These are phyloP conservation scores for Triops cancriformis DNA, from an alignment of 1,140 invertebrate species.

Conservation along the genomic window DNA sequence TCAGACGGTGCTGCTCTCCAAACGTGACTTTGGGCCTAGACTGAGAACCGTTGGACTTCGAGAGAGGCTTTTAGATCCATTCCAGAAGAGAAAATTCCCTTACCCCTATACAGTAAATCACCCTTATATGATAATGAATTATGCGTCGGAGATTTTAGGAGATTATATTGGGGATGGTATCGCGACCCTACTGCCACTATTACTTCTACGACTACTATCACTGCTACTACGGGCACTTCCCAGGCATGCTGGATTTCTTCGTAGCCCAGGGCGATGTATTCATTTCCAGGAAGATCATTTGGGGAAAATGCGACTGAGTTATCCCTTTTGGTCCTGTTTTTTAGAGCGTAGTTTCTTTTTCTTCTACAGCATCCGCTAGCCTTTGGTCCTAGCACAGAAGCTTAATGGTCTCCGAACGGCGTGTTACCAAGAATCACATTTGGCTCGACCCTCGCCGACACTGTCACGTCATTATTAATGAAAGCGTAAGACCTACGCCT, in stretches of 20 bases:
- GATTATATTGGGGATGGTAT: too few species aligned
- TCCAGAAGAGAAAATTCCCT: too few species aligned
- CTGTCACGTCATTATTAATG: conserved; percentile 6
- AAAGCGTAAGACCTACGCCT: background rate
- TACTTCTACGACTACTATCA: too few species aligned
- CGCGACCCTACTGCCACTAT: too few species aligned
- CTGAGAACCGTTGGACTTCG: background rate
- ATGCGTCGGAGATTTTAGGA: too few species aligned
- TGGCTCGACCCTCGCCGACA: background rate
- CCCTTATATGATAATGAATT: too few species aligned
- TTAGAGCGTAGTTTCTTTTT: background rate
- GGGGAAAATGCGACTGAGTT: background rate
- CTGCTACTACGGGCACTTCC: too few species aligned
- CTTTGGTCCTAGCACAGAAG: background rate
- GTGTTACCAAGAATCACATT: conserved; percentile 6
- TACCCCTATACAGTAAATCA: too few species aligned
- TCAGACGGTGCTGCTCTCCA: background rate
- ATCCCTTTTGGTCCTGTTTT: background rate
- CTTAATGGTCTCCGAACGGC: background rate
- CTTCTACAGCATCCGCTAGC: background rate
- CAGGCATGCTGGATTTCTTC: too few species aligned
- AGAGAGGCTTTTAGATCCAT: too few species aligned
- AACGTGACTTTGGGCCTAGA: background rate
- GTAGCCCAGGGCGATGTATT: too few species aligned
- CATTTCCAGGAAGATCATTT: background rate